Percentiles rank a stretch among this genome's conserved stretches.
Evolutionary conservation across 1,140 invertebrate species (phyloP).

Genomic region (Bathynomus jamesi): DNA sequence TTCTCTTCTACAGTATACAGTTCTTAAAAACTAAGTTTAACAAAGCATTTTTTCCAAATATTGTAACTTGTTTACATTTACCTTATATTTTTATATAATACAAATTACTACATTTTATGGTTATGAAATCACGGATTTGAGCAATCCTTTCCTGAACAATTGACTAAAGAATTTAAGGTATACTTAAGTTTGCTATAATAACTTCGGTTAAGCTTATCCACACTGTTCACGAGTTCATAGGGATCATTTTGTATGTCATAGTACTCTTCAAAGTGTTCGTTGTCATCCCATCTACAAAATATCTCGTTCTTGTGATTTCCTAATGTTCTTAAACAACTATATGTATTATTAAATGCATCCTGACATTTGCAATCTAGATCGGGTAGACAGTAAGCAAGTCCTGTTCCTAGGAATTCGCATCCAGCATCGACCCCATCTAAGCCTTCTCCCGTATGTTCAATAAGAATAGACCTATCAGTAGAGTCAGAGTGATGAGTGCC

Average conservation of each 20-base stretch:
- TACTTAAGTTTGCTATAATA: not conserved
- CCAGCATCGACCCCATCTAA: constrained; percentile 42
- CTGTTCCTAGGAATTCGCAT: constrained; percentile 29
- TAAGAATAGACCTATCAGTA: constrained; percentile 49
- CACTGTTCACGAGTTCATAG: constrained; percentile 60
- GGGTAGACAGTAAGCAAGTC: constrained; percentile 54
- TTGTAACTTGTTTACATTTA: no score
- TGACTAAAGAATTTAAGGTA: not conserved
- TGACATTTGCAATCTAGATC: constrained; percentile 68
- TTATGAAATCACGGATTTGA: no score
- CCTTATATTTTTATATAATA: no score
- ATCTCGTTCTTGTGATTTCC: constrained; percentile 52
- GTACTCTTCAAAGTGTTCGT: constrained; percentile 57
- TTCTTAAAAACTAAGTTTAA: no score
- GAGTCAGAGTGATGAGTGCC: not conserved
- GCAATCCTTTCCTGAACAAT: not conserved
- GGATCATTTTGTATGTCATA: constrained; percentile 59
- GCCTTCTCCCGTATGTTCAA: constrained; percentile 68
- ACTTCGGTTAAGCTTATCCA: not conserved
- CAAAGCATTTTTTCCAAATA: no score
- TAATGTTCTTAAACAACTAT: constrained; percentile 59
- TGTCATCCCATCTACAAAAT: constrained; percentile 65
- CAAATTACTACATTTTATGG: no score
- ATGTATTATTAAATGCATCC: constrained; percentile 74
- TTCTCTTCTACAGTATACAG: no score